Evolutionary conservation across 1,140 invertebrate species (phyloP), one percentile per base, ranked within the genome.

Genomic region (Plectrocnemia conspersa): DNA sequence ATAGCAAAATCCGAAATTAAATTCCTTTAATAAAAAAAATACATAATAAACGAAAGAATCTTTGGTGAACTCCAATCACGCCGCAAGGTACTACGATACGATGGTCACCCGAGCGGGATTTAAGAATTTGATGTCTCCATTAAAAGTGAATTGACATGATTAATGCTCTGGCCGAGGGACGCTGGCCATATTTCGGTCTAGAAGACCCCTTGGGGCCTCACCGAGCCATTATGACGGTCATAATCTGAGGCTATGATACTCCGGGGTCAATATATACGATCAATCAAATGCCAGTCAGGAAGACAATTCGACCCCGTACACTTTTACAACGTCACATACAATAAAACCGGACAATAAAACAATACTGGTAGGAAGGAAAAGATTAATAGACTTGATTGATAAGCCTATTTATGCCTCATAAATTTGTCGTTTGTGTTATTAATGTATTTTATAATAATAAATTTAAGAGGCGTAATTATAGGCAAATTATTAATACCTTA

Each of bases 51-150:
- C n/a, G n/a, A n/a, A n/a, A n/a, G n/a, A n/a, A n/a, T n/a, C n/a
- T n/a, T n/a, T n/a, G n/a, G n/a, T n/a, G n/a, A 6, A 5, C 25
- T 13, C 36, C 29, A 38, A 38, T 52, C 40, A 36, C 22, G 18
- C 35, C 23, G 48, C 41, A 44, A 9, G 15, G 19, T 19, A 21
- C 3, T 13, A 23, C 35, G 24, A 53, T 25, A 40, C 23, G 29
- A 18, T 55, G 42, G 46, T 50, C 54, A 49, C 54, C 46, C 35
- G 21, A 7, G 29, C 16, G 47, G n/a, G 48, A 52, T 57, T 57
- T 47, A 53, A 53, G 50, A 53, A 46, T 57, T 57, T 58, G 56
- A 58, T 53, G 56, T 58, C 56, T 53, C 56, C 50, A 58, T 58
- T 58, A 58, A 58, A 53, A 47, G 49, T 58, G 50, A 53, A 58